A percentile compares a stretch with the other conserved stretches of the same genome.
Evolutionary conservation across 2,113 vertebrate genomes (phyloP).

Genomic region (Dicrurus megarhynchus): DNA sequence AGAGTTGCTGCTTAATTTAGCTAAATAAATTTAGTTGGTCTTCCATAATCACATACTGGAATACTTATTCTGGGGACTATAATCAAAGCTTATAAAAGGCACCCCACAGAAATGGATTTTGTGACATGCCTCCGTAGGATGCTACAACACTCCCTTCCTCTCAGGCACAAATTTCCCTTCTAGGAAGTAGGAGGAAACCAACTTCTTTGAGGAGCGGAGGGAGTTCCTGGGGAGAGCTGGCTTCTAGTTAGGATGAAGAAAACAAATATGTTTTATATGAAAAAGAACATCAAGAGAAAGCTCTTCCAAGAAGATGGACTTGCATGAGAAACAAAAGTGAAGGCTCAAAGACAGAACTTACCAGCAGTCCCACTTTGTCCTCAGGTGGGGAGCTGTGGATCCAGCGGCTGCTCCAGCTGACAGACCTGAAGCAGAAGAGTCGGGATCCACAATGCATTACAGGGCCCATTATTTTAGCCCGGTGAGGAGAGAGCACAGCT

Average conservation of each 20-base stretch:
- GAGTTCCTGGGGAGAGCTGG: background rate
- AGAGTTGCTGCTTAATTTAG: background rate
- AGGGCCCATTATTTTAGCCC: background rate
- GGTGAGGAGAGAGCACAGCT: background rate
- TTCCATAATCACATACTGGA: background rate
- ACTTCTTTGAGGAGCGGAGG: background rate
- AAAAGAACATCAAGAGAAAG: background rate
- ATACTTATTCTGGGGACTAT: background rate
- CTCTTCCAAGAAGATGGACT: background rate
- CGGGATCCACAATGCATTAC: background rate
- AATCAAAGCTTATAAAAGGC: background rate
- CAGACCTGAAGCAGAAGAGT: background rate
- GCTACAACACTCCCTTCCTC: background rate
- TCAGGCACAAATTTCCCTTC: background rate
- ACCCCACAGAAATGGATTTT: background rate
- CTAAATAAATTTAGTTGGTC: background rate
- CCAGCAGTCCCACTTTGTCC: conserved; percentile 71
- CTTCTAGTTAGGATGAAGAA: background rate
- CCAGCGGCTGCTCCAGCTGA: background rate
- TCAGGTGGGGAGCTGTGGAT: conserved; percentile 74
- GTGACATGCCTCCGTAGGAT: background rate
- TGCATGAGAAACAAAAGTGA: background rate
- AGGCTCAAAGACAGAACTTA: conserved; percentile 50
- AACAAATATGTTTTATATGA: background rate
- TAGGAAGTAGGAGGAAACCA: background rate